Evolutionary conservation across 53 echinoderm and acorn worm species (phyloP).

Genomic region (Patiria pectinifera): DNA sequence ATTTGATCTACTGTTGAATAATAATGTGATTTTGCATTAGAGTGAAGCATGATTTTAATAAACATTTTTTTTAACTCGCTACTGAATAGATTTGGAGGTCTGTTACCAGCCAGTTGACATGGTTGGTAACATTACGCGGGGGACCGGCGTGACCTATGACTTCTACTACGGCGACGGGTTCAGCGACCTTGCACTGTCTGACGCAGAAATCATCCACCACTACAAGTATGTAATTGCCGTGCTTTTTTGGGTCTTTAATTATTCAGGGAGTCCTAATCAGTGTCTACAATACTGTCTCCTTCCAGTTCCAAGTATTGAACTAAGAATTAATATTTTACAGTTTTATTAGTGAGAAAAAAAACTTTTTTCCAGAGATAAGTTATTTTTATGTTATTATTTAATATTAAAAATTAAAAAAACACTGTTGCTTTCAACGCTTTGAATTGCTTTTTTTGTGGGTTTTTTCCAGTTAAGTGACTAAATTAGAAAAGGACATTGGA

Average conservation of each 20-base stretch:
- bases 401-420: no score
- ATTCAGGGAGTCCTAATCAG: not conserved
- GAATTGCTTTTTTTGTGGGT: no score
- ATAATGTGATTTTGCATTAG: not conserved
- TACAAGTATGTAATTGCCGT: slow-evolving; percentile 61
- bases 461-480: no score
- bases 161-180: slow-evolving; percentile 85
- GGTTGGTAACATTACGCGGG: slow-evolving; percentile 69
- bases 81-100: slow-evolving; percentile 60
- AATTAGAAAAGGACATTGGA: no score
- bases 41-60: not conserved
- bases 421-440: no score
- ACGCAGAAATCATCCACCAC: slow-evolving; percentile 57
- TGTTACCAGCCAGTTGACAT: slow-evolving; percentile 69
- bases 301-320: no score
- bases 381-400: no score
- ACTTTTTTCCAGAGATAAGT: no score
- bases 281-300: no score
- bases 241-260: not conserved
- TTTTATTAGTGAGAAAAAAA: no score
- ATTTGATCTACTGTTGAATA: not conserved
- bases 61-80: no score
- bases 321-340: no score
- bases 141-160: slow-evolving; percentile 75
- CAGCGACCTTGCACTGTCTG: slow-evolving; percentile 34